phyloP scores from a whole-genome alignment of 1,140 invertebrate genomes.

The Globodera ellingtonae region DNA sequence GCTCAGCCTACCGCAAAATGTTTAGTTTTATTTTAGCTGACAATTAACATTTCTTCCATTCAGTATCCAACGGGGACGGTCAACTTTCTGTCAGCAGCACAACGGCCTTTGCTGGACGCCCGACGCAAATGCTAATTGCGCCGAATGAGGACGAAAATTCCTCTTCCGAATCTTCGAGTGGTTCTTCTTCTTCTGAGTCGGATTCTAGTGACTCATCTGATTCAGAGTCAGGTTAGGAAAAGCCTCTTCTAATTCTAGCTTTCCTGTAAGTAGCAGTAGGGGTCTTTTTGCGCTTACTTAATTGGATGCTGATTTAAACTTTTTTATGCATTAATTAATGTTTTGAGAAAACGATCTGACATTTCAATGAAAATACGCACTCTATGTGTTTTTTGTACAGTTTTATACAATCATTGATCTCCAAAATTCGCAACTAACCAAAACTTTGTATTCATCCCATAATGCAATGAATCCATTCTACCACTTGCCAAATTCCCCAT shows the following conservation, averaged over 20 bases:
- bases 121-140: background rate
- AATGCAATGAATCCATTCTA: background rate
- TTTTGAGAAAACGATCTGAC: background rate
- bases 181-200: slow-evolving; percentile 52
- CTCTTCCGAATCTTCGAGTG: slow-evolving; percentile 55
- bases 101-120: background rate
- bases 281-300: background rate
- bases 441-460: background rate
- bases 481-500: background rate
- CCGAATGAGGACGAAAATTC: slow-evolving; percentile 26
- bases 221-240: slow-evolving; percentile 55
- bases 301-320: background rate
- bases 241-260: background rate
- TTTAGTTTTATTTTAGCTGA: background rate
- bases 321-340: background rate
- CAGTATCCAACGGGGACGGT: slow-evolving; percentile 33
- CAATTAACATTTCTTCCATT: background rate
- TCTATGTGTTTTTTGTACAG: background rate
- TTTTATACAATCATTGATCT: background rate
- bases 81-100: slow-evolving; percentile 5
- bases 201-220: slow-evolving; percentile 54
- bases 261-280: slow-evolving; percentile 11
- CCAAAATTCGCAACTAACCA: slow-evolving; percentile 13
- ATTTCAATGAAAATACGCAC: slow-evolving; percentile 6
- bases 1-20: slow-evolving; percentile 13